Evolutionary conservation across 2,797 vertebrate species (phyloP).

Genomic region (Hafferia zeledoni): DNA sequence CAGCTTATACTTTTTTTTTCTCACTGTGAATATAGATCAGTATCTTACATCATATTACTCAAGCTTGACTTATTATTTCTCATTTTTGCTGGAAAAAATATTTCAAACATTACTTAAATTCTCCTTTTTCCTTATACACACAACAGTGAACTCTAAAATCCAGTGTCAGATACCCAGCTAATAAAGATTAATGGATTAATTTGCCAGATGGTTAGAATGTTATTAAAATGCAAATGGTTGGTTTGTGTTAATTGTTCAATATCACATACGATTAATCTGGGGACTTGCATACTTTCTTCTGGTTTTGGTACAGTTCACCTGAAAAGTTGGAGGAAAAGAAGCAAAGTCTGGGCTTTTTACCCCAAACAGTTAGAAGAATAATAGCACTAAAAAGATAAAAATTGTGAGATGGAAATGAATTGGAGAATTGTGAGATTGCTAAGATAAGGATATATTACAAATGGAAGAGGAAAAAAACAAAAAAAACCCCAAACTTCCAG

Average conservation of each 20-base stretch:
- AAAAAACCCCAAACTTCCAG: background rate
- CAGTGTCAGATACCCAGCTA: slow-evolving; percentile 83
- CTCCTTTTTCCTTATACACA: slow-evolving; percentile 64
- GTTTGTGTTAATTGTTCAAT: slow-evolving; percentile 91
- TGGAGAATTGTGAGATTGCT: background rate
- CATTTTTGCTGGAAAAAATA: slow-evolving; percentile 27
- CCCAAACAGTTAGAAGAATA: background rate
- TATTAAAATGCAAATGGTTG: slow-evolving; percentile 99
- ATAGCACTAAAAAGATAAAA: slow-evolving; percentile 4
- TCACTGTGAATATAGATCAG: background rate
- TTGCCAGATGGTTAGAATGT: slow-evolving; percentile 91
- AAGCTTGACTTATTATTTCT: background rate
- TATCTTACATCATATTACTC: background rate
- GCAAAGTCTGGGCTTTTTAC: background rate
- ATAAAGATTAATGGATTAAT: slow-evolving; percentile 97
- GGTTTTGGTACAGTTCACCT: slow-evolving; percentile 54
- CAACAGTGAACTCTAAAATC: slow-evolving; percentile 80
- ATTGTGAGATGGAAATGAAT: slow-evolving; percentile 23
- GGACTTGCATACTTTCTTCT: slow-evolving; percentile 60
- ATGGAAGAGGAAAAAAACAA: background rate
- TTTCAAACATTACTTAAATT: slow-evolving; percentile 32
- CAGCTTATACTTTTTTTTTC: background rate
- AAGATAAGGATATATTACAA: background rate
- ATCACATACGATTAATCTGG: slow-evolving; percentile 89
- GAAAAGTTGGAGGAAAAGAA: background rate